Evolutionary conservation across 1,140 invertebrate species (phyloP).

Genomic region (Chironomus tepperi): DNA sequence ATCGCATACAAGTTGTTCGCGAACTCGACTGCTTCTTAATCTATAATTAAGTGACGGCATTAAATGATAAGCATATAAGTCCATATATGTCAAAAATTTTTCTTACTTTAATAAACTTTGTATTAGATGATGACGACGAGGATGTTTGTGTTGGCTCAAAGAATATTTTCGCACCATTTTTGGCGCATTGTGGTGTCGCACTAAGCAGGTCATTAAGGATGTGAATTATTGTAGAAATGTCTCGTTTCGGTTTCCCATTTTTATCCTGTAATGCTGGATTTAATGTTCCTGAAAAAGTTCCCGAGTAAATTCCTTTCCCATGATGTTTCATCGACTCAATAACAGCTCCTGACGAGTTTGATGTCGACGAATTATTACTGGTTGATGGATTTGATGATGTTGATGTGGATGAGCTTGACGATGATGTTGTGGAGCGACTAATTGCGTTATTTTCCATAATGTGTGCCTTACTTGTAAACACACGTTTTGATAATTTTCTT

Average conservation of each 20-base stretch:
- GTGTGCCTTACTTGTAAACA: slow-evolving; percentile 58
- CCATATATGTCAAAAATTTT: background rate
- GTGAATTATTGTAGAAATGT: slow-evolving; percentile 90
- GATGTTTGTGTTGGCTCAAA: slow-evolving; percentile 38
- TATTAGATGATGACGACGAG: slow-evolving; percentile 27
- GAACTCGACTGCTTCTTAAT: slow-evolving; percentile 10
- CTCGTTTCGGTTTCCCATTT: slow-evolving; percentile 78
- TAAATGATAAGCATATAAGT: background rate
- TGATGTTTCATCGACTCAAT: slow-evolving; percentile 91
- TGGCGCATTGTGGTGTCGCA: slow-evolving; percentile 59
- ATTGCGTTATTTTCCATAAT: slow-evolving; percentile 43
- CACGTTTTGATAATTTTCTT: slow-evolving; percentile 81
- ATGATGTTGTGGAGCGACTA: slow-evolving; percentile 34
- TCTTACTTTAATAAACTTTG: background rate
- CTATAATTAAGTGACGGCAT: background rate
- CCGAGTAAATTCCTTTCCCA: slow-evolving; percentile 80
- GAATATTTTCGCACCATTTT: slow-evolving; percentile 40
- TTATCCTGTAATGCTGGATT: slow-evolving; percentile 90
- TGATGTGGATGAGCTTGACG: slow-evolving; percentile 27
- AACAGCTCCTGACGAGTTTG: slow-evolving; percentile 65
- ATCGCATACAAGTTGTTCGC: slow-evolving; percentile 17
- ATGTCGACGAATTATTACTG: slow-evolving; percentile 30
- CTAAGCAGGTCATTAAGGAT: slow-evolving; percentile 90
- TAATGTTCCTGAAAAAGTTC: slow-evolving; percentile 75
- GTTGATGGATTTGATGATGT: background rate